Conservation (phyloP, 2,113 vertebrate species). For the Paedocypris sp. region DNA sequence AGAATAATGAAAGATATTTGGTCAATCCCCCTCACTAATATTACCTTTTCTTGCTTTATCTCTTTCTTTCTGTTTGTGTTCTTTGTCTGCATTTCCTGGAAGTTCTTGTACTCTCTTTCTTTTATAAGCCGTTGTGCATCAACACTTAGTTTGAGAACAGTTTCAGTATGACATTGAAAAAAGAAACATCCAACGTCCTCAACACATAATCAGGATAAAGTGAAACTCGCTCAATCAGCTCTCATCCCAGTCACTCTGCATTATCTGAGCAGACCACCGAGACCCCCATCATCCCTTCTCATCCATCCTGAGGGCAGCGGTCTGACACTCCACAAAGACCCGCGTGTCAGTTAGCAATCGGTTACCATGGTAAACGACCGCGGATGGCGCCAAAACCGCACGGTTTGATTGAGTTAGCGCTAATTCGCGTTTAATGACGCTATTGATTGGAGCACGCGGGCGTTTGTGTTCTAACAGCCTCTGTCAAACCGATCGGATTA, state of each 20-base stretch:
- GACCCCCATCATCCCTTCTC: constrained; percentile 27
- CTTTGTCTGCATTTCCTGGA: too few relatives aligned
- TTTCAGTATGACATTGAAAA: too few relatives aligned
- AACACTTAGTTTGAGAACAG: too few relatives aligned
- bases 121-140: too few relatives aligned
- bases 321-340: constrained; percentile 17
- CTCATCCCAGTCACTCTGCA: not conserved
- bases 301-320: constrained; percentile 20
- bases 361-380: constrained; percentile 33
- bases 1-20: too few relatives aligned
- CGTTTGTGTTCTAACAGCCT: constrained; percentile 35
- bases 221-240: too few relatives aligned
- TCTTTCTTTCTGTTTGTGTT: too few relatives aligned
- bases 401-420: constrained; percentile 36
- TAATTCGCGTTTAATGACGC: constrained; percentile 39
- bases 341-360: not conserved
- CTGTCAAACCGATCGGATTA: constrained; percentile 31
- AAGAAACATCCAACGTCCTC: not conserved
- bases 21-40: too few relatives aligned
- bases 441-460: constrained; percentile 32
- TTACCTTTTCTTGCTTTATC: too few relatives aligned
- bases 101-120: too few relatives aligned
- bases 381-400: constrained; percentile 26
- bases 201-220: too few relatives aligned
- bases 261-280: constrained; percentile 12